phyloP scores from a whole-genome alignment of 1,140 invertebrate species.

The Monochamus saltuarius region DNA sequence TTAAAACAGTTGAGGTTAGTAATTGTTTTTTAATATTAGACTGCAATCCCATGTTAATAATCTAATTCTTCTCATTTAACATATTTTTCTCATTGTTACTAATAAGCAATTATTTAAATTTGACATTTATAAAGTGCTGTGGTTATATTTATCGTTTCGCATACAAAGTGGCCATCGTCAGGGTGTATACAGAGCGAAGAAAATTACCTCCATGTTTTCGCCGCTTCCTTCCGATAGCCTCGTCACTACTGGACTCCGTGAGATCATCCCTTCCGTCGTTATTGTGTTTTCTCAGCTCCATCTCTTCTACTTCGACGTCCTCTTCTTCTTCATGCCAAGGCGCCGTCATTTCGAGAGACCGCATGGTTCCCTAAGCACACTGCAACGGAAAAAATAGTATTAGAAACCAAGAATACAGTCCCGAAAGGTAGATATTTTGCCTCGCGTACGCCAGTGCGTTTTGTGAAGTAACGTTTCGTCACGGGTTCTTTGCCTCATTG shows the following conservation, averaged over 20 bases:
- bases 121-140: too few species aligned
- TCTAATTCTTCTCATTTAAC: too few species aligned
- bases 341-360: constrained; percentile 48
- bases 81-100: too few species aligned
- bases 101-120: too few species aligned
- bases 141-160: too few species aligned
- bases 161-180: too few species aligned
- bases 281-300: constrained; percentile 44
- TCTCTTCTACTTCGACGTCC: constrained; percentile 47
- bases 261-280: constrained; percentile 47
- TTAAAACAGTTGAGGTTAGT: too few species aligned
- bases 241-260: constrained; percentile 49
- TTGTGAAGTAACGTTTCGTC: neutral
- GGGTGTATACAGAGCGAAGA: too few species aligned
- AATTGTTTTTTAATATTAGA: too few species aligned
- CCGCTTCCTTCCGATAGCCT: constrained; percentile 47
- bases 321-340: constrained; percentile 52
- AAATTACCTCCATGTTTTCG: constrained; percentile 47
- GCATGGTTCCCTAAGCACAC: constrained; percentile 37
- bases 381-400: constrained; percentile 24
- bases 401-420: constrained; percentile 11
- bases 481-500: too few species aligned
- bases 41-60: too few species aligned
- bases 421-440: too few species aligned
- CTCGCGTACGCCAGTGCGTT: neutral